Percentiles rank a stretch among this genome's conserved stretches.
Conservation (phyloP, 1,140 invertebrate species). For the Aradophagus sp. region DNA sequence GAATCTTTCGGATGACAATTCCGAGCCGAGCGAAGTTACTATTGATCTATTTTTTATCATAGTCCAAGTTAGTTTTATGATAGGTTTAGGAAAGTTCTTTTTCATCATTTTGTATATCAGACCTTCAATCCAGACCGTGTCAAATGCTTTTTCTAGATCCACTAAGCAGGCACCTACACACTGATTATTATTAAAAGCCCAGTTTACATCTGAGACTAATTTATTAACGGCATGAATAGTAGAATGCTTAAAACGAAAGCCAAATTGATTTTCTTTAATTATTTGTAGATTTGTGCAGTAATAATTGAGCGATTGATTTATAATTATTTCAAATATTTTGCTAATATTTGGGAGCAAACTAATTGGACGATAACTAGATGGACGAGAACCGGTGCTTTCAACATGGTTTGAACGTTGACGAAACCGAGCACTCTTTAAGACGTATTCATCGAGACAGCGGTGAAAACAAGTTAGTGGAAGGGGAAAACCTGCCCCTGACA, state of each 20-base stretch:
- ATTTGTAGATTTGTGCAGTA: slow-evolving; percentile 40
- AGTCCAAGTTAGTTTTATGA: slow-evolving; percentile 32
- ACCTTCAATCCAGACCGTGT: slow-evolving; percentile 49
- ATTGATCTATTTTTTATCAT: slow-evolving; percentile 27
- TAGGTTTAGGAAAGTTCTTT: slow-evolving; percentile 27
- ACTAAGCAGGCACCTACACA: slow-evolving; percentile 53
- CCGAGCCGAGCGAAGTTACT: not conserved
- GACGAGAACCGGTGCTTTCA: too few species aligned
- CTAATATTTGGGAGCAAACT: slow-evolving; percentile 35
- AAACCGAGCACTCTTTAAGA: too few species aligned
- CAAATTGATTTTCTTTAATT: slow-evolving; percentile 48
- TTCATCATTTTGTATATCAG: slow-evolving; percentile 50
- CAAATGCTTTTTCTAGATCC: slow-evolving; percentile 62
- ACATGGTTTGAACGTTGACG: too few species aligned
- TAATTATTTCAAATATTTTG: slow-evolving; percentile 51
- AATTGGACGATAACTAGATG: slow-evolving; percentile 16
- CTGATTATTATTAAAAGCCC: slow-evolving; percentile 39
- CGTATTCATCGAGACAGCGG: too few species aligned
- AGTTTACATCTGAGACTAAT: slow-evolving; percentile 18
- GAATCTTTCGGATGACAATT: slow-evolving; percentile 6
- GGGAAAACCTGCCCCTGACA: too few species aligned
- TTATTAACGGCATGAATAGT: slow-evolving; percentile 40
- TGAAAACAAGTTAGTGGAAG: too few species aligned
- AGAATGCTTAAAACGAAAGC: slow-evolving; percentile 34
- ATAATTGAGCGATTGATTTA: slow-evolving; percentile 23